phyloP scores from a whole-genome alignment of 2,888 invertebrate species.

The Campaea margaritaria region DNA sequence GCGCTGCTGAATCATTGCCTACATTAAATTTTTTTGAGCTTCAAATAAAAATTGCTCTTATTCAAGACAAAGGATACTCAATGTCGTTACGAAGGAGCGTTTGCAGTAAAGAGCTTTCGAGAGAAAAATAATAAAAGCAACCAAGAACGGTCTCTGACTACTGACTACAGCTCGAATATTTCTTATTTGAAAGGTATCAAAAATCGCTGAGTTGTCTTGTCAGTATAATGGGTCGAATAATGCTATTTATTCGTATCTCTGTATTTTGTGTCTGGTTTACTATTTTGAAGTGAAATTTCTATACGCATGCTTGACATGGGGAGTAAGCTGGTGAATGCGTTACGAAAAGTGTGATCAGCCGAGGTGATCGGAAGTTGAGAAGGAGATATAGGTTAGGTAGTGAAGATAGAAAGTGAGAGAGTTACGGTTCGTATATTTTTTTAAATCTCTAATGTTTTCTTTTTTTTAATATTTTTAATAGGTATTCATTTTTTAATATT shows the following conservation, averaged over 20 bases:
- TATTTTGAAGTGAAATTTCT: too few species aligned
- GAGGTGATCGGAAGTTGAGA: too few species aligned
- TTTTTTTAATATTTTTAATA: too few species aligned
- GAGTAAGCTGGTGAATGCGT: too few species aligned
- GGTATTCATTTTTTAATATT: too few species aligned
- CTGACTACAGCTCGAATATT: conserved; percentile 52
- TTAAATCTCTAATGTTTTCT: too few species aligned
- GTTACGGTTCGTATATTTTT: too few species aligned
- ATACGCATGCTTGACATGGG: too few species aligned
- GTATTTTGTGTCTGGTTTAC: not conserved
- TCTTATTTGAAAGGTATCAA: conserved; percentile 65
- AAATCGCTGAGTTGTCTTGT: conserved; percentile 64
- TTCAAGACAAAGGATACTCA: conserved; percentile 61
- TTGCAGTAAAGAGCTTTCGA: conserved; percentile 54
- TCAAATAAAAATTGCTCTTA: conserved; percentile 57
- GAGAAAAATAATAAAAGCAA: conserved; percentile 55
- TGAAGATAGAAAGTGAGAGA: too few species aligned
- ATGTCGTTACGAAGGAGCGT: conserved; percentile 52
- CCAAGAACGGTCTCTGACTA: conserved; percentile 45
- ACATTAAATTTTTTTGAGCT: conserved; percentile 53
- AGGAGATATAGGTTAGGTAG: too few species aligned
- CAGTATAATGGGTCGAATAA: conserved; percentile 56
- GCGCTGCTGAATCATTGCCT: conserved; percentile 65
- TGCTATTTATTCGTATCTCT: conserved; percentile 50
- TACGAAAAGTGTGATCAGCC: too few species aligned